Conservation (phyloP, 1,140 invertebrate species). For the Drosophila tropicalis region DNA sequence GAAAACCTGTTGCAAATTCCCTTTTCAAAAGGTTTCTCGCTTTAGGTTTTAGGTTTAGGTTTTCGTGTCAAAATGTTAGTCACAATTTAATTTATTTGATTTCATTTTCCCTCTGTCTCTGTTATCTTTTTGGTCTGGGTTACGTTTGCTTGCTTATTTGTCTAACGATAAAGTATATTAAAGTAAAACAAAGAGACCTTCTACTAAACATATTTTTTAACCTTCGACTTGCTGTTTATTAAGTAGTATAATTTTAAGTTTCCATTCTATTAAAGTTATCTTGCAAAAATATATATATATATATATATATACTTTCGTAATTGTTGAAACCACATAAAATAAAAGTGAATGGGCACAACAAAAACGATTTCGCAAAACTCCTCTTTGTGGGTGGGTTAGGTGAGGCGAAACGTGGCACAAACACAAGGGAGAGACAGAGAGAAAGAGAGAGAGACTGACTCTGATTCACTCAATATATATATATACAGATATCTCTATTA, state of each 20-base stretch:
- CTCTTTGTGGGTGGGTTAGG: slow-evolving; percentile 38
- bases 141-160: slow-evolving; percentile 1
- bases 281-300: slow-evolving; percentile 29
- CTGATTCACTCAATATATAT: background rate
- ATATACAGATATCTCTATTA: background rate
- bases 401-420: background rate
- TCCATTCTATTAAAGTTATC: slow-evolving; percentile 68
- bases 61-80: slow-evolving; percentile 31
- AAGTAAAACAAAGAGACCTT: slow-evolving; percentile 2
- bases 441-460: background rate
- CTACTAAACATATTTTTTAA: background rate
- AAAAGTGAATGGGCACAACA: slow-evolving; percentile 62
- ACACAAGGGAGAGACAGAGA: background rate
- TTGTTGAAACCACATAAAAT: slow-evolving; percentile 43
- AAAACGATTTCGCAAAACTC: slow-evolving; percentile 52
- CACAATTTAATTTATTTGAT: slow-evolving; percentile 18
- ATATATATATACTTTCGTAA: slow-evolving; percentile 58
- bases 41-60: slow-evolving; percentile 12
- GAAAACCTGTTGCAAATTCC: slow-evolving; percentile 57
- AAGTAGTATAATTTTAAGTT: slow-evolving; percentile 29
- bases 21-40: slow-evolving; percentile 31
- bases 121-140: slow-evolving; percentile 28
- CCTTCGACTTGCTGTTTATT: slow-evolving; percentile 18
- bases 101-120: slow-evolving; percentile 7
- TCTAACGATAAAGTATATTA: slow-evolving; percentile 9